Evolutionary conservation across 2,797 vertebrate genomes (phyloP).

Genomic region (Australoheros facetus): DNA sequence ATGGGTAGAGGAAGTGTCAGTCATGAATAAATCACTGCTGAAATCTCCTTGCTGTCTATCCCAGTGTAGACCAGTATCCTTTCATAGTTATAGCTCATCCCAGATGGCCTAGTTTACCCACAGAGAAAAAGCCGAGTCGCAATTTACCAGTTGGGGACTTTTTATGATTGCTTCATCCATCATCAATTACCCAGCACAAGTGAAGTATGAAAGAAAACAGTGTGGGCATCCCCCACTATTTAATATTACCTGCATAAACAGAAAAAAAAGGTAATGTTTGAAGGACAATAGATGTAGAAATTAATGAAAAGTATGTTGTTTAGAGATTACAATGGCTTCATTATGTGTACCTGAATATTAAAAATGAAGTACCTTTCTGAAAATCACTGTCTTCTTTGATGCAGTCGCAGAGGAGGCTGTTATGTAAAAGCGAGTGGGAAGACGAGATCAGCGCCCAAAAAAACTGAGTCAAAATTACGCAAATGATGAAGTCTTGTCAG

Average conservation of each 20-base stretch:
- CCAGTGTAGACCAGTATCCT: constrained; percentile 51
- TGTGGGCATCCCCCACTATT: constrained; percentile 23
- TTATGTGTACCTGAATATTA: constrained; percentile 9
- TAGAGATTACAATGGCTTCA: not conserved
- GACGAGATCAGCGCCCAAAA: constrained; percentile 45
- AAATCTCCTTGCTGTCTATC: constrained; percentile 61
- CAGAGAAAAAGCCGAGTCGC: constrained; percentile 58
- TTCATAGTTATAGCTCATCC: constrained; percentile 60
- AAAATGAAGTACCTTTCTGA: constrained; percentile 26
- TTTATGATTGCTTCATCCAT: constrained; percentile 68
- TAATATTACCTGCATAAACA: constrained; percentile 19
- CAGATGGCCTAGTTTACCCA: constrained; percentile 69
- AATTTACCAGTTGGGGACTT: constrained; percentile 66
- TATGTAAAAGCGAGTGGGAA: constrained; percentile 72
- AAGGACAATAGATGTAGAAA: constrained; percentile 16
- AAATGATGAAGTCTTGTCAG: constrained; percentile 59
- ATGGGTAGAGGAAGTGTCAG: constrained; percentile 39
- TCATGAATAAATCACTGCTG: constrained; percentile 77
- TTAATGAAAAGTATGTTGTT: not conserved
- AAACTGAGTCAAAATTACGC: constrained; percentile 49
- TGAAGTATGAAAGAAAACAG: constrained; percentile 28
- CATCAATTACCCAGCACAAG: constrained; percentile 54
- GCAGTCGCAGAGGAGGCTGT: constrained; percentile 57
- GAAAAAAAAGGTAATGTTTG: not conserved
- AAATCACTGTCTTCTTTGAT: constrained; percentile 47